phyloP scores from a whole-genome alignment of 2,113 vertebrate species.

The Chitala chitala region DNA sequence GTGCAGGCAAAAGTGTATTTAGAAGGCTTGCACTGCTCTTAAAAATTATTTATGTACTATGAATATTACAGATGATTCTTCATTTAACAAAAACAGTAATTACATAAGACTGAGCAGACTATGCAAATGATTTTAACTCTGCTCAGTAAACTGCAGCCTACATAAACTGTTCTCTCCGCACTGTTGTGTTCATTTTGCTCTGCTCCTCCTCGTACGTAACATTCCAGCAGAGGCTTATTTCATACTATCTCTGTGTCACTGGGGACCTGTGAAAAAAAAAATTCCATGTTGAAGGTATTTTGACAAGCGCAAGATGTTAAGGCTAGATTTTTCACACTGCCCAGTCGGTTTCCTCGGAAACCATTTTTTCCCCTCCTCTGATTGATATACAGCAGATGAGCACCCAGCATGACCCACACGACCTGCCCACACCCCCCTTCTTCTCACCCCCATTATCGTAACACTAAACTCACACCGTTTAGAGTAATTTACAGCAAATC shows the following conservation, averaged over 20 bases:
- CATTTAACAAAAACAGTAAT: too few species aligned
- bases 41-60: too few species aligned
- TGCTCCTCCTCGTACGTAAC: constrained; percentile 29
- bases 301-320: constrained; percentile 74
- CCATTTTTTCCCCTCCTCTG: constrained; percentile 36
- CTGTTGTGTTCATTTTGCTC: too few species aligned
- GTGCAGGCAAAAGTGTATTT: too few species aligned
- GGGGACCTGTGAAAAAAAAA: constrained; percentile 38
- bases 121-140: too few species aligned
- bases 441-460: not conserved
- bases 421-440: too few species aligned
- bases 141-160: too few species aligned
- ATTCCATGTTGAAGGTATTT: constrained; percentile 57
- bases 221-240: constrained; percentile 36
- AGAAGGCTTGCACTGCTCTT: too few species aligned
- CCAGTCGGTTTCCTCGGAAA: constrained; percentile 44
- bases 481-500: not conserved
- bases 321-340: constrained; percentile 47
- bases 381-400: constrained; percentile 41
- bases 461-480: constrained; percentile 19
- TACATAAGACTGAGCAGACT: too few species aligned
- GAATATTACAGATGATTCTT: too few species aligned
- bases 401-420: constrained; percentile 23
- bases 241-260: constrained; percentile 31
- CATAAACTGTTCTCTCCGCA: too few species aligned